Percentiles rank a stretch among this genome's conserved stretches.
Conservation (phyloP, 2,113 vertebrate genomes). For the Theropithecus gelada region DNA sequence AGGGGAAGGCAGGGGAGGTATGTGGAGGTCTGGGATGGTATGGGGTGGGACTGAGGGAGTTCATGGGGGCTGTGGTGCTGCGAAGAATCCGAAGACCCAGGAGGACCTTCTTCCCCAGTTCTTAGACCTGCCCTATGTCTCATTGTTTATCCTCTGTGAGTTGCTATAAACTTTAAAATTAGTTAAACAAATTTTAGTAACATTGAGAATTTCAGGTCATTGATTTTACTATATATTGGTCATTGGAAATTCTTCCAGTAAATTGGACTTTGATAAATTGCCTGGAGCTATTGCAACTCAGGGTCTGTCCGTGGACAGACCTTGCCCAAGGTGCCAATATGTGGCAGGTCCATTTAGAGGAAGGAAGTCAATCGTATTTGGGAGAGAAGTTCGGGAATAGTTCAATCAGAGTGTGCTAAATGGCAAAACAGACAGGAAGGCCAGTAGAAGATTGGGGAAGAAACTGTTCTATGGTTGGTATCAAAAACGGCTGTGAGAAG, state of each 20-base stretch:
- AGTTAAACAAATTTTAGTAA: neutral
- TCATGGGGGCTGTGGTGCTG: fast-evolving
- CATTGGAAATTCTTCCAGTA: neutral
- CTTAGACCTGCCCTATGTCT: too few species aligned
- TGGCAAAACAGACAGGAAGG: neutral
- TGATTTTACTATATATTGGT: neutral
- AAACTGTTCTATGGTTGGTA: neutral
- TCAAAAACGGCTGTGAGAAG: neutral
- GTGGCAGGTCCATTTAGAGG: fast-evolving
- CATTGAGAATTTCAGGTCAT: neutral
- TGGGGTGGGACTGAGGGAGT: fast-evolving
- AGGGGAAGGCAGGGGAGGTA: fast-evolving
- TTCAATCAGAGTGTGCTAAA: neutral
- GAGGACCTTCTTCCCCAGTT: fast-evolving
- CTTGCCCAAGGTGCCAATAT: fast-evolving
- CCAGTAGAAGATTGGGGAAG: too few species aligned
- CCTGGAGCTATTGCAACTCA: neutral
- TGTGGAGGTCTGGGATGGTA: too few species aligned
- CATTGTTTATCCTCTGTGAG: neutral
- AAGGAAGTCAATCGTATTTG: fast-evolving
- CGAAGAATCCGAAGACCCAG: neutral
- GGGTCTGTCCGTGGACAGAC: fast-evolving
- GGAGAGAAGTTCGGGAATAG: neutral
- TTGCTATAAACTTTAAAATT: neutral
- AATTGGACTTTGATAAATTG: neutral